phyloP scores from a whole-genome alignment of 2,113 vertebrate species.

The Orthonyx spaldingii region DNA sequence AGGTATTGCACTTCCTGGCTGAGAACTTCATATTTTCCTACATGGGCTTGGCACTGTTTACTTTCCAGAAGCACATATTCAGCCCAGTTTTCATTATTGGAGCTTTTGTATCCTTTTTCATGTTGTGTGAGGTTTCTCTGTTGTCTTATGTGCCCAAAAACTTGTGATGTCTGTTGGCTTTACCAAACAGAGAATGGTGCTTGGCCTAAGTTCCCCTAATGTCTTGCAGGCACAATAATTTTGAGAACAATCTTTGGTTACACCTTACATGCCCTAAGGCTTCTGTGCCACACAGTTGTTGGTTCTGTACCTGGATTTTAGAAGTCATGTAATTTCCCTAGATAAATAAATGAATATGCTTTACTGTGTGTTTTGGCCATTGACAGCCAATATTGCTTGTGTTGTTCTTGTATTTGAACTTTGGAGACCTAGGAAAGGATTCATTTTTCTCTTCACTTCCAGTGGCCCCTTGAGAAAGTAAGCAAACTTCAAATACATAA shows the following conservation, averaged over 20 bases:
- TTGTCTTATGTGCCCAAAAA: background rate
- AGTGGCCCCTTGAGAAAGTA: background rate
- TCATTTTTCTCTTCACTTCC: background rate
- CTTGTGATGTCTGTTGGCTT: background rate
- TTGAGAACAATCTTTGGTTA: background rate
- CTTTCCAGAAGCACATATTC: slow-evolving; percentile 97
- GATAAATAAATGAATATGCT: background rate
- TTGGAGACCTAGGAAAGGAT: background rate
- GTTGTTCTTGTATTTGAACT: background rate
- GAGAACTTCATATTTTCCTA: slow-evolving; percentile 99
- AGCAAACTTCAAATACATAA: background rate
- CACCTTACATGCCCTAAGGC: background rate
- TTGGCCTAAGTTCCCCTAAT: background rate
- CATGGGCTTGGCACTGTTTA: slow-evolving; percentile 96
- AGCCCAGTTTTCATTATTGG: slow-evolving; percentile 93
- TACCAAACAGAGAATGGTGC: background rate
- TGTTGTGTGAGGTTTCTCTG: background rate
- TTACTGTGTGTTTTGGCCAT: background rate
- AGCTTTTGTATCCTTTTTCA: slow-evolving; percentile 91
- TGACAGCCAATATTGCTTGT: background rate
- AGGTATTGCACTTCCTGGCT: slow-evolving; percentile 93
- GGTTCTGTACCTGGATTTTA: background rate
- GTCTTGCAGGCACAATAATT: background rate
- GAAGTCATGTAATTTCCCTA: background rate
- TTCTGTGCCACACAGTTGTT: background rate